Evolutionary conservation across 2,113 vertebrate species (phyloP).

Genomic region (Pelecanoides urinatrix): DNA sequence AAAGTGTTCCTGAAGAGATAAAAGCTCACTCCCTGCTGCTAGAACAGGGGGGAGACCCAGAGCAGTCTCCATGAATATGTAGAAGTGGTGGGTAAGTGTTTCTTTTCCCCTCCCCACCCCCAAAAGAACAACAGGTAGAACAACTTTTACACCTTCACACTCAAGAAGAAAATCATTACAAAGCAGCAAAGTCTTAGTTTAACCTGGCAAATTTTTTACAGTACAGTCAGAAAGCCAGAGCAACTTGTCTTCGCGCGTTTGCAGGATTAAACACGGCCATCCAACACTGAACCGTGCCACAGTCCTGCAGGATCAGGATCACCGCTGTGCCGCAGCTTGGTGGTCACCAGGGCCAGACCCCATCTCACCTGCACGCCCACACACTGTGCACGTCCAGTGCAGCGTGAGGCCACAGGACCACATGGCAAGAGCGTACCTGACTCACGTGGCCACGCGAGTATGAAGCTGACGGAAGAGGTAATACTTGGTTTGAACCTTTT

Average conservation of each 20-base stretch:
- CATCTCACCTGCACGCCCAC: background rate
- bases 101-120: background rate
- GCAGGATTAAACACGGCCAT: background rate
- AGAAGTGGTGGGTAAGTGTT: background rate
- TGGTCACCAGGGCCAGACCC: background rate
- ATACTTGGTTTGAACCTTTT: background rate
- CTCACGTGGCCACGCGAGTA: accelerated
- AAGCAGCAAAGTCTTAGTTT: background rate
- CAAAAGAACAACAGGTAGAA: background rate
- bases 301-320: background rate
- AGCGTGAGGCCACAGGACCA: accelerated
- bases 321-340: background rate
- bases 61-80: background rate
- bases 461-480: background rate
- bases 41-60: background rate
- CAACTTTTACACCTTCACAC: background rate
- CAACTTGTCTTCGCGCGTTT: accelerated
- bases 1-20: background rate
- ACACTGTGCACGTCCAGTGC: accelerated
- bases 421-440: background rate
- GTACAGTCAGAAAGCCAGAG: background rate
- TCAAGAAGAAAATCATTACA: background rate
- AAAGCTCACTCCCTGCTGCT: background rate
- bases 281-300: background rate
- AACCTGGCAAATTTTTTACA: background rate